phyloP scores from a whole-genome alignment of 2,888 invertebrate genomes.

The Syrista parreyssii region DNA sequence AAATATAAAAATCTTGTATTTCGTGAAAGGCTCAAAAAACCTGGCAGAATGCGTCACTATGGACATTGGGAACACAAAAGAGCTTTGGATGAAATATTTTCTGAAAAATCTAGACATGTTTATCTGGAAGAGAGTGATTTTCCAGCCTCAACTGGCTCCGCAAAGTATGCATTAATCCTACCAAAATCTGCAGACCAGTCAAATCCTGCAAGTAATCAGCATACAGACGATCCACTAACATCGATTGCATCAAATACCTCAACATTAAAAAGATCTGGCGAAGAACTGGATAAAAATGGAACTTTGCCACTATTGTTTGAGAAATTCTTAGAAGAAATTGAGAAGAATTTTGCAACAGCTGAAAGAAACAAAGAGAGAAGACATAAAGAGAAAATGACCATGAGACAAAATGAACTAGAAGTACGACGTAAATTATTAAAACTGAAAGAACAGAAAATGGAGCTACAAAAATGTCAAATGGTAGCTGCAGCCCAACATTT shows the following conservation, averaged over 20 bases:
- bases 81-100: slow-evolving; percentile 57
- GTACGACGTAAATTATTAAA: slow-evolving; percentile 44
- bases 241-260: neutral
- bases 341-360: slow-evolving; percentile 36
- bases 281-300: slow-evolving; percentile 13
- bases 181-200: slow-evolving; percentile 27
- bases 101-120: slow-evolving; percentile 43
- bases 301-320: slow-evolving; percentile 28
- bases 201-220: neutral
- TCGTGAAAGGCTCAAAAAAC: slow-evolving; percentile 55
- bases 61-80: slow-evolving; percentile 59
- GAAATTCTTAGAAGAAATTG: slow-evolving; percentile 36
- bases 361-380: slow-evolving; percentile 48
- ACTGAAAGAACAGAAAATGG: slow-evolving; percentile 49
- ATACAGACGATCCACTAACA: slow-evolving; percentile 10
- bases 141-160: slow-evolving; percentile 29
- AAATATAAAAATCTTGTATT: slow-evolving; percentile 57
- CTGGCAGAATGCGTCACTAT: slow-evolving; percentile 57
- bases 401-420: slow-evolving; percentile 45
- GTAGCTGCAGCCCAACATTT: slow-evolving; percentile 41
- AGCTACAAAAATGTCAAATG: slow-evolving; percentile 42
- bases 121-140: slow-evolving; percentile 46
- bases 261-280: slow-evolving; percentile 3
- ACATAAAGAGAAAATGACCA: slow-evolving; percentile 46
- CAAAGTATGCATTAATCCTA: slow-evolving; percentile 32